phyloP scores from a whole-genome alignment of 37 sponge, comb jelly and placozoan genomes.

The Halisarca cf. caerulea region DNA sequence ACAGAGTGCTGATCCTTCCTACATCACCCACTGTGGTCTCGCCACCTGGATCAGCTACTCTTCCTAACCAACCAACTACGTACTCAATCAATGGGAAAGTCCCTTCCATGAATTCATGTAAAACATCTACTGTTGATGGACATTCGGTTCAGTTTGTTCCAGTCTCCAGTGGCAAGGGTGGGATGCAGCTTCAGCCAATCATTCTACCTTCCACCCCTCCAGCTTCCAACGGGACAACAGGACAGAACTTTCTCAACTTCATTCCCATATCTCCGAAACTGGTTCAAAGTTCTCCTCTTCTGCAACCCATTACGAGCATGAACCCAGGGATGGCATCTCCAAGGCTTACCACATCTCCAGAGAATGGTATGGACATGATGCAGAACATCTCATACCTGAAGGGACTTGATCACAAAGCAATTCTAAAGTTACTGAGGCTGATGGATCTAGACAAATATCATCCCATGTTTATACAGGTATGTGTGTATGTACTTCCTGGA shows the following conservation, averaged over 20 bases:
- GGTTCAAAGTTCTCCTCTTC: not conserved
- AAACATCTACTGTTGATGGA: not conserved
- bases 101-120: not conserved
- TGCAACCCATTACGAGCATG: not conserved
- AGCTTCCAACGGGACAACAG: not conserved
- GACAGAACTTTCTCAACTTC: not conserved
- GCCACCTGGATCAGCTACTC: slow-evolving; percentile 1
- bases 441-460: slow-evolving; percentile 18
- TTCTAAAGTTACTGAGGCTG: not conserved
- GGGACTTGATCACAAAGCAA: slow-evolving; percentile 8
- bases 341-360: not conserved
- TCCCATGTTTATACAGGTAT: slow-evolving; percentile 16
- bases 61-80: not conserved
- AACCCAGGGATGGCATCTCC: not conserved
- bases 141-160: not conserved
- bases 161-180: not conserved
- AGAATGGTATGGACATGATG: not conserved
- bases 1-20: not conserved
- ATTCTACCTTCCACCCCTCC: not conserved
- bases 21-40: slow-evolving; percentile 21
- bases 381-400: slow-evolving; percentile 11
- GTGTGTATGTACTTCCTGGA: not conserved
- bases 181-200: not conserved
- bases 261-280: slow-evolving; percentile 20
- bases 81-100: not conserved